Percentiles rank a stretch among this genome's conserved stretches.
phyloP scores from a whole-genome alignment of 1,140 invertebrate species.

The Melipona quadrifasciata region DNA sequence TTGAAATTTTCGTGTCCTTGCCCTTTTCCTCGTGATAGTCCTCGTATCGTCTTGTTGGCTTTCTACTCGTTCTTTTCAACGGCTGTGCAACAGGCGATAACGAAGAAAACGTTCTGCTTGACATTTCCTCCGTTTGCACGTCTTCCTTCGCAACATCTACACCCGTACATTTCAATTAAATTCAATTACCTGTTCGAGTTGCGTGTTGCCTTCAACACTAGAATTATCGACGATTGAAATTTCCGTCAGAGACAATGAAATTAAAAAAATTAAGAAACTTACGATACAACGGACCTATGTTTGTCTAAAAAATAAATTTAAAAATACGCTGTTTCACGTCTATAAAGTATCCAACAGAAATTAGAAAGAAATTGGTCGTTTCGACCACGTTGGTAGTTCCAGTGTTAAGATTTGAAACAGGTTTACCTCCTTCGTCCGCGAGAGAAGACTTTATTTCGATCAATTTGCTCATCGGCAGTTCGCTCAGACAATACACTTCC shows the following conservation, averaged over 20 bases:
- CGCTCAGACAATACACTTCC: constrained; percentile 81
- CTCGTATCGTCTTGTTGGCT: constrained; percentile 78
- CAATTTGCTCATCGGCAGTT: constrained; percentile 81
- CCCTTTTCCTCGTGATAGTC: constrained; percentile 80
- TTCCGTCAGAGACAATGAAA: too few relatives aligned
- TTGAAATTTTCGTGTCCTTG: constrained; percentile 83
- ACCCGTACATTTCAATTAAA: background rate
- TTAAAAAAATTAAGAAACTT: too few relatives aligned
- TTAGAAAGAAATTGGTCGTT: too few relatives aligned
- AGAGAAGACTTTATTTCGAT: constrained; percentile 80
- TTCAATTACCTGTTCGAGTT: background rate
- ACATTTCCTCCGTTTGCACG: constrained; percentile 32
- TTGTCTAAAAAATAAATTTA: too few relatives aligned
- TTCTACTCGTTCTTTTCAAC: constrained; percentile 59
- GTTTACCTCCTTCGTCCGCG: constrained; percentile 58
- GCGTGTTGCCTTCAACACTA: background rate
- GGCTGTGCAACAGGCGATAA: constrained; percentile 63
- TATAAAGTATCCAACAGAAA: too few relatives aligned
- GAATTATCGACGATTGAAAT: too few relatives aligned
- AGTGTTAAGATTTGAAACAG: background rate
- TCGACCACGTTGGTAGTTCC: too few relatives aligned
- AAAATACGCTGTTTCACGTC: too few relatives aligned
- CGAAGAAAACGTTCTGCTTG: constrained; percentile 39
- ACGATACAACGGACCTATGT: too few relatives aligned
- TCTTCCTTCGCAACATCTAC: constrained; percentile 27